Percentiles rank a stretch among this genome's conserved stretches.
phyloP scores from a whole-genome alignment of 2,113 vertebrate species.

The Cyrtonyx montezumae region DNA sequence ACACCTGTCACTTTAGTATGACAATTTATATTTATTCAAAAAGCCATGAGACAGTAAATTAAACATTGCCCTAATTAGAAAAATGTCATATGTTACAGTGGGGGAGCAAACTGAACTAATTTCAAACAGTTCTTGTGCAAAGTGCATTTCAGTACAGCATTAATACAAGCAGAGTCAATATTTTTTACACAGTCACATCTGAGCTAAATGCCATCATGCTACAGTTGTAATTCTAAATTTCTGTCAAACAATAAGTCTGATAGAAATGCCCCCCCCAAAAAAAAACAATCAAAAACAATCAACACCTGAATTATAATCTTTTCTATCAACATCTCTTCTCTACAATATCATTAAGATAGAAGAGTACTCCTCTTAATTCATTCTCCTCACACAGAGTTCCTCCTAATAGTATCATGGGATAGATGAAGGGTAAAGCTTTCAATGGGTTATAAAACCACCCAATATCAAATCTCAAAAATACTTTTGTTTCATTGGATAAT shows the following conservation, averaged over 20 bases:
- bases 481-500: not conserved
- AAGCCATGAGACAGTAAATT: constrained; percentile 88
- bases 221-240: not conserved
- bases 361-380: not conserved
- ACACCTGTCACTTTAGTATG: constrained; percentile 87
- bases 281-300: not conserved
- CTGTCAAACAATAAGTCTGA: not conserved
- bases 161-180: constrained; percentile 45
- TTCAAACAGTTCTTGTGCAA: constrained; percentile 70
- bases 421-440: not conserved
- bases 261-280: not conserved
- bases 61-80: constrained; percentile 88
- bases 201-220: not conserved
- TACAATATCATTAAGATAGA: not conserved
- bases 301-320: not conserved
- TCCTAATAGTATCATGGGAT: not conserved
- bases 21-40: constrained; percentile 89
- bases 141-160: constrained; percentile 53
- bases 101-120: constrained; percentile 80
- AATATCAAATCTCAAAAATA: not conserved
- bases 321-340: not conserved
- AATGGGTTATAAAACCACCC: not conserved
- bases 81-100: constrained; percentile 84
- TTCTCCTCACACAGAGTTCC: not conserved
- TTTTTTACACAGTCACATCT: not conserved